Evolutionary conservation across 2,888 invertebrate species (phyloP).

Genomic region (Phyllotreta cruciferae): DNA sequence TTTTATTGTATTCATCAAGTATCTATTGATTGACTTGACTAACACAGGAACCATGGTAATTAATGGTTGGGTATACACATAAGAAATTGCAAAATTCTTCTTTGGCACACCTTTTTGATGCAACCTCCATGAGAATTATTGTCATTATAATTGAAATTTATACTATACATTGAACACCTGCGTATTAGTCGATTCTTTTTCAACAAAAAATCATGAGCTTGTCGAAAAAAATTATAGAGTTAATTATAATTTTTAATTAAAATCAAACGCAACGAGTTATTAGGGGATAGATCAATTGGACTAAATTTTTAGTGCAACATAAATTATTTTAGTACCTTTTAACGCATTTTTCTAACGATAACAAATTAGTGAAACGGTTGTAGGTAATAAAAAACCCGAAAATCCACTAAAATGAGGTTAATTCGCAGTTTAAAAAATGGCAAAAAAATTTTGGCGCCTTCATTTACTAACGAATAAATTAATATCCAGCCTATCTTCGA

Average conservation of each 20-base stretch:
- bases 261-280: no score
- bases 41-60: slow-evolving; percentile 21
- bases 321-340: no score
- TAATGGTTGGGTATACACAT: slow-evolving; percentile 21
- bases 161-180: slow-evolving; percentile 27
- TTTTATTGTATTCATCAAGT: background rate
- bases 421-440: background rate
- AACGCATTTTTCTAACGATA: no score
- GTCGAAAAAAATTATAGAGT: no score
- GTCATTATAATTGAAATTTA: slow-evolving; percentile 28
- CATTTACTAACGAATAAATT: background rate
- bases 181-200: background rate
- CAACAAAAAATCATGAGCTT: no score
- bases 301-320: no score
- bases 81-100: slow-evolving; percentile 30
- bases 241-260: no score
- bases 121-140: slow-evolving; percentile 30
- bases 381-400: no score
- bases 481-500: no score
- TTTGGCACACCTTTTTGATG: slow-evolving; percentile 31
- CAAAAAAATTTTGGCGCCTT: slow-evolving; percentile 1
- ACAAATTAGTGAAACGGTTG: no score
- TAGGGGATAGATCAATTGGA: no score
- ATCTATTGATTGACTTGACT: background rate
- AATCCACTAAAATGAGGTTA: no score